A percentile compares a stretch with the other conserved stretches of the same genome.
Conservation (phyloP, 1,140 invertebrate genomes). For the Drosophila pandora region DNA sequence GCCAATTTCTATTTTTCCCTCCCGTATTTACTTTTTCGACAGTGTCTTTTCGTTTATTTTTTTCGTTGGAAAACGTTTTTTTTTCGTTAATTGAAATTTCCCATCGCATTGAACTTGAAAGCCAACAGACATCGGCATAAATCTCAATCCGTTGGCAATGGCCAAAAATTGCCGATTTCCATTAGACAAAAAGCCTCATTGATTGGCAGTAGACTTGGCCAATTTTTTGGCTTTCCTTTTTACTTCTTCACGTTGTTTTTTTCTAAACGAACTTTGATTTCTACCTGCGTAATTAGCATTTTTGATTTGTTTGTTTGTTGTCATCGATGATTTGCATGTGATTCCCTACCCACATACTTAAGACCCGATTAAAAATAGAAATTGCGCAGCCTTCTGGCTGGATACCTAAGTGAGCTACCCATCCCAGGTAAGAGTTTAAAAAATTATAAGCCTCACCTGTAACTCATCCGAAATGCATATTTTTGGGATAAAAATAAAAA, state of each 20-base stretch:
- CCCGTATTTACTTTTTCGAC: neutral
- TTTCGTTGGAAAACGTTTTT: slow-evolving; percentile 13
- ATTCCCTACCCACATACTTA: slow-evolving; percentile 12
- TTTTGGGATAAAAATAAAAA: slow-evolving; percentile 8
- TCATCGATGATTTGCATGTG: slow-evolving; percentile 20
- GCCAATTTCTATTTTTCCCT: slow-evolving; percentile 62
- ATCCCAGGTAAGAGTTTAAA: slow-evolving; percentile 9
- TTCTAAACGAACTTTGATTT: slow-evolving; percentile 33
- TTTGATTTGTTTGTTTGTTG: slow-evolving; percentile 29
- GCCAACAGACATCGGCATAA: slow-evolving; percentile 47
- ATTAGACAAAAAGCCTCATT: slow-evolving; percentile 50
- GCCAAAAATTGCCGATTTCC: slow-evolving; percentile 45
- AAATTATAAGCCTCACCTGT: slow-evolving; percentile 15
- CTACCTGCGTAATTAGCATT: slow-evolving; percentile 58
- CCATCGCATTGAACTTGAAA: slow-evolving; percentile 75
- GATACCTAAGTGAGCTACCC: slow-evolving; percentile 1
- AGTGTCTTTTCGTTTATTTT: slow-evolving; percentile 3
- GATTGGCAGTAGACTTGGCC: slow-evolving; percentile 49
- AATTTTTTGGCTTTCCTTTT: slow-evolving; percentile 40
- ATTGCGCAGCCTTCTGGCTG: slow-evolving; percentile 20
- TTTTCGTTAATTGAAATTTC: slow-evolving; percentile 68
- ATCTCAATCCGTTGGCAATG: slow-evolving; percentile 42
- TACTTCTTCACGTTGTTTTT: slow-evolving; percentile 25
- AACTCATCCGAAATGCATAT: slow-evolving; percentile 4
- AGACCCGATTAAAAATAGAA: slow-evolving; percentile 31